phyloP scores from a whole-genome alignment of 2,888 invertebrate genomes.

The Embidobia sp. region DNA sequence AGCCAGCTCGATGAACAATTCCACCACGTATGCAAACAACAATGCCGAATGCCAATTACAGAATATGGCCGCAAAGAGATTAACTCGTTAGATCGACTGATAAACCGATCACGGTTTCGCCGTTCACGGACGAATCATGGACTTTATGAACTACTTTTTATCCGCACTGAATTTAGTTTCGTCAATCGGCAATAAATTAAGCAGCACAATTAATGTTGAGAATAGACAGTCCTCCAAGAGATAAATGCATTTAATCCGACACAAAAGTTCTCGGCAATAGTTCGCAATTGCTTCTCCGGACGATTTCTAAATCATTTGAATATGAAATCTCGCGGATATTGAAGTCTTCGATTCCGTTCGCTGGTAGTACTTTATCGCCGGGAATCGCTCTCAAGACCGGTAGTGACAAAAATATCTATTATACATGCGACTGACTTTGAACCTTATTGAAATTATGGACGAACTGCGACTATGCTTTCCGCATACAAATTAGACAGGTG shows the following conservation, averaged over 20 bases:
- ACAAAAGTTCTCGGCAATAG: too few relatives aligned
- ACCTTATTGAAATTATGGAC: constrained; percentile 22
- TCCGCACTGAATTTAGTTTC: constrained; percentile 13
- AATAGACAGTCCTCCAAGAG: too few relatives aligned
- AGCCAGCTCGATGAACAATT: constrained; percentile 30
- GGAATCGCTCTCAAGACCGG: not conserved
- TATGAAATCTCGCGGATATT: too few relatives aligned
- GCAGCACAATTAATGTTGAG: too few relatives aligned
- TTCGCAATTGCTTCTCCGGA: too few relatives aligned
- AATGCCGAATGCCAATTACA: constrained; percentile 38
- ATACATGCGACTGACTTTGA: constrained; percentile 3
- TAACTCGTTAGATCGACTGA: too few relatives aligned
- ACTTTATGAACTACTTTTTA: constrained; percentile 34
- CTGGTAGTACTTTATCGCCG: too few relatives aligned
- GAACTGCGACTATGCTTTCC: constrained; percentile 3
- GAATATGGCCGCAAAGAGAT: too few relatives aligned
- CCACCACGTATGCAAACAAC: constrained; percentile 39
- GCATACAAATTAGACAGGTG: constrained; percentile 28
- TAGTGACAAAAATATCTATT: not conserved
- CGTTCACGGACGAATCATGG: constrained; percentile 27
- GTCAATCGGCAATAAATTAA: too few relatives aligned
- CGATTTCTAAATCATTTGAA: constrained; percentile 8
- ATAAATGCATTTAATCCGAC: too few relatives aligned
- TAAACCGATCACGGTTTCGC: constrained; percentile 14
- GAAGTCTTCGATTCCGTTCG: too few relatives aligned